phyloP scores from a whole-genome alignment of 30 jellyfish, hydroid and myxozoan species.

The Aurelia coerulea region DNA sequence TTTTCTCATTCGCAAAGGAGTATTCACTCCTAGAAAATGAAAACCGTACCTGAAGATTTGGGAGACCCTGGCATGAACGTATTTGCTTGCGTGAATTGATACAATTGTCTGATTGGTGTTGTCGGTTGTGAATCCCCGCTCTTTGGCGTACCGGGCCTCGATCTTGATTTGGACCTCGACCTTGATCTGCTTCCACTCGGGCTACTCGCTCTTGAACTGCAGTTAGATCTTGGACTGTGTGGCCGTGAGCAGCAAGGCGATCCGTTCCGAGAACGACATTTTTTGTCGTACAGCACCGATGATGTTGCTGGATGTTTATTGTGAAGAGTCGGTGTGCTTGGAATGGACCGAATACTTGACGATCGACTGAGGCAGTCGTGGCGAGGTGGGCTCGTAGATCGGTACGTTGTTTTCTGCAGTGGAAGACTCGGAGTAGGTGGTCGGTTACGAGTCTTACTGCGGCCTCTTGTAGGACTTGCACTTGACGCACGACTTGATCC shows the following conservation, averaged over 20 bases:
- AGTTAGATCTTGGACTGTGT: conserved; percentile 69
- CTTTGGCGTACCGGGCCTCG: conserved; percentile 84
- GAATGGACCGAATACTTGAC: conserved; percentile 94
- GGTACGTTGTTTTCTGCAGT: conserved; percentile 41
- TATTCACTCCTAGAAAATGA: too few species aligned
- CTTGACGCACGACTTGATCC: conserved; percentile 98
- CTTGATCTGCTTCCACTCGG: conserved; percentile 65
- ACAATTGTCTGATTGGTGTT: conserved; percentile 70
- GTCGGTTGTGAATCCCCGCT: conserved; percentile 74
- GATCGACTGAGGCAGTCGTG: conserved; percentile 92
- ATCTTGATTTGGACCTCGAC: conserved; percentile 73
- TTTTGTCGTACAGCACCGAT: conserved; percentile 61
- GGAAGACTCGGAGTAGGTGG: conserved; percentile 70
- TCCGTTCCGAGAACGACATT: conserved; percentile 54
- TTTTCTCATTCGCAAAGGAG: too few species aligned
- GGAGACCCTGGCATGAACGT: conserved; percentile 79
- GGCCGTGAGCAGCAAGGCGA: conserved; percentile 77
- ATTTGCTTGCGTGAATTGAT: conserved; percentile 69
- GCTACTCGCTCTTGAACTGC: conserved; percentile 71
- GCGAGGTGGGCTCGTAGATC: conserved; percentile 76
- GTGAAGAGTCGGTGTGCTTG: conserved; percentile 92
- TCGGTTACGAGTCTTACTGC: conserved; percentile 66
- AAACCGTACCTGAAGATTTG: conserved; percentile 48
- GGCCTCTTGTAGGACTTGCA: conserved; percentile 88
- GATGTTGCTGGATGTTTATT: conserved; percentile 95